These are phyloP conservation scores for Drosophila suzukii DNA, from an alignment of 1,140 invertebrate species.

Conservation along the genomic window DNA sequence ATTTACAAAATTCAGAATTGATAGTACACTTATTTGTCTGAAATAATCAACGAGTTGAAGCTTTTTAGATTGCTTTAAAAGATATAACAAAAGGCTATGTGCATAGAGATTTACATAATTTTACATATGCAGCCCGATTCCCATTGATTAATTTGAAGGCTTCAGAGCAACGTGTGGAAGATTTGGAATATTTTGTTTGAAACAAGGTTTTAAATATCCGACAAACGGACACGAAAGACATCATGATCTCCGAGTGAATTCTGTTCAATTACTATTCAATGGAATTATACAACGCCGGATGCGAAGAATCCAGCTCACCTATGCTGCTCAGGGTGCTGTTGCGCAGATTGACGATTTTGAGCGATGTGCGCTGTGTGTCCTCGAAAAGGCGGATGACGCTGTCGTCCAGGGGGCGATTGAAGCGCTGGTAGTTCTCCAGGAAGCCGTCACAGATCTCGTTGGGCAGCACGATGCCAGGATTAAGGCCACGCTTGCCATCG, in stretches of 20 bases:
- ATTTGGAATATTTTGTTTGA: neutral
- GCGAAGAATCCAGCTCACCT: constrained; percentile 29
- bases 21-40: no score
- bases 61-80: no score
- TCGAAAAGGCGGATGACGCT: constrained; percentile 90
- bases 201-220: neutral
- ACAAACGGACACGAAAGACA: neutral
- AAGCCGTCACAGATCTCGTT: constrained; percentile 86
- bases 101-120: no score
- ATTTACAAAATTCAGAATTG: no score
- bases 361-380: constrained; percentile 88
- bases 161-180: neutral
- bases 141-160: neutral
- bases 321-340: constrained; percentile 88
- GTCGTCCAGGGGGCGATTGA: constrained; percentile 86
- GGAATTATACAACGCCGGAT: neutral
- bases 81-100: no score
- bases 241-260: neutral
- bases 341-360: constrained; percentile 89
- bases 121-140: no score
- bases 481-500: constrained; percentile 50
- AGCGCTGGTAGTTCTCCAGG: constrained; percentile 89
- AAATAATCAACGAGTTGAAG: no score
- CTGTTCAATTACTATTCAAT: neutral
- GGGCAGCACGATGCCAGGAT: constrained; percentile 71